These are phyloP conservation scores for Phacellophora camtschatica DNA, from an alignment of 30 jellyfish, hydroid and myxozoan species.

Conservation along the genomic window DNA sequence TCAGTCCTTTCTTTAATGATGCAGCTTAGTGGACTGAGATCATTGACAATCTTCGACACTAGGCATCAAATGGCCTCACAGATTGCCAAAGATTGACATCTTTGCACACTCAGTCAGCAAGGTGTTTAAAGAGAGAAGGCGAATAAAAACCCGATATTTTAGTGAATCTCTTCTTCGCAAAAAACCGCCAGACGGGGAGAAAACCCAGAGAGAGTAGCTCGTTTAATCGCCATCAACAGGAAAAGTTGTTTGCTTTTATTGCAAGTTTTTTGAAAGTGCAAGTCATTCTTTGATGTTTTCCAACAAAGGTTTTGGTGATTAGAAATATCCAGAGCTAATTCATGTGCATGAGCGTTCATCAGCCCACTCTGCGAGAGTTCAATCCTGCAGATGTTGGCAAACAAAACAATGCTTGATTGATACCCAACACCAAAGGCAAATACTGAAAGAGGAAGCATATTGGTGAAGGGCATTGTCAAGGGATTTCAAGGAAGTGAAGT, in stretches of 20 bases:
- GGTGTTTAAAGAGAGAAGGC: slow-evolving; percentile 29
- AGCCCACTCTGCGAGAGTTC: slow-evolving; percentile 24
- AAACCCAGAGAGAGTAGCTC: slow-evolving; percentile 32
- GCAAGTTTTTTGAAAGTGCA: slow-evolving; percentile 37
- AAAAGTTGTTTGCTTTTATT: slow-evolving; percentile 38
- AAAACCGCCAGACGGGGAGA: slow-evolving; percentile 41
- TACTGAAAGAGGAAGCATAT: slow-evolving; percentile 34
- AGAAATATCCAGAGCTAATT: slow-evolving; percentile 46
- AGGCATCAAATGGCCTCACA: slow-evolving; percentile 40
- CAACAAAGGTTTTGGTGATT: slow-evolving; percentile 48
- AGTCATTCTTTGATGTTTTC: slow-evolving; percentile 35
- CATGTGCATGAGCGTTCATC: slow-evolving; percentile 30
- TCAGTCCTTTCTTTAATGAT: slow-evolving; percentile 15
- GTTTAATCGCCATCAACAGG: slow-evolving; percentile 62
- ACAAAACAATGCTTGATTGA: slow-evolving; percentile 32
- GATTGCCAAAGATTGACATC: slow-evolving; percentile 34
- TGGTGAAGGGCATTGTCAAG: slow-evolving; percentile 44
- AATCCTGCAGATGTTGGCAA: slow-evolving; percentile 28
- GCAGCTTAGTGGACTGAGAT: slow-evolving; percentile 12
- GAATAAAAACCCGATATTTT: slow-evolving; percentile 8
- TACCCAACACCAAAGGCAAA: slow-evolving; percentile 12
- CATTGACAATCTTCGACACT: neutral
- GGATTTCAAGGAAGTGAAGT: slow-evolving; percentile 31
- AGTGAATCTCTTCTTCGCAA: slow-evolving; percentile 44
- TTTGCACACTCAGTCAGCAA: slow-evolving; percentile 35